Conservation (phyloP, 2,113 vertebrate genomes). For the Pseudorhombus dupliciocellatus region DNA sequence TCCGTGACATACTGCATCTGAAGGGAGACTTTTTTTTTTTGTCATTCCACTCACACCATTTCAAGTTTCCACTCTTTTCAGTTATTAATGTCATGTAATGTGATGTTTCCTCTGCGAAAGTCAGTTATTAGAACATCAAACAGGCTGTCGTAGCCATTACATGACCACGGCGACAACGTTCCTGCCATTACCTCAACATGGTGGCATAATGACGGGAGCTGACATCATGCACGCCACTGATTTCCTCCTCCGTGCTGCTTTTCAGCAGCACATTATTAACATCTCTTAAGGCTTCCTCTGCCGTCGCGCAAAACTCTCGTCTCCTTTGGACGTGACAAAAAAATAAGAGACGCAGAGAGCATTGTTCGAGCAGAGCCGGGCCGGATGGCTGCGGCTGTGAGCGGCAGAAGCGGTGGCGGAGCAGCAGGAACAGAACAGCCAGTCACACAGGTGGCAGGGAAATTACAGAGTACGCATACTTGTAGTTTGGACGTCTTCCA, state of each 20-base stretch:
- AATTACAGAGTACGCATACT: slow-evolving; percentile 69
- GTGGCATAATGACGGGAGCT: slow-evolving; percentile 45
- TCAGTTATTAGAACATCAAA: slow-evolving; percentile 31
- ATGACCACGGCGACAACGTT: slow-evolving; percentile 31
- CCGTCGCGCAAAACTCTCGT: slow-evolving; percentile 9
- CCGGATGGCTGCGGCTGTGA: slow-evolving; percentile 47
- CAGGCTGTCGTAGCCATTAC: slow-evolving; percentile 14
- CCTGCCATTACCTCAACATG: slow-evolving; percentile 59
- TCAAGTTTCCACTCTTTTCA: background rate
- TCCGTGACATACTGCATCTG: background rate
- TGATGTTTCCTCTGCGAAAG: slow-evolving; percentile 36
- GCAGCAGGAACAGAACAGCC: slow-evolving; percentile 37
- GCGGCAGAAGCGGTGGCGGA: background rate
- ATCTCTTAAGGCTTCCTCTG: slow-evolving; percentile 66
- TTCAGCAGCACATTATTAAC: slow-evolving; percentile 76
- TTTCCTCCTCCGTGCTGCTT: slow-evolving; percentile 51
- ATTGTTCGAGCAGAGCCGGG: slow-evolving; percentile 66
- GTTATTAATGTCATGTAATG: background rate
- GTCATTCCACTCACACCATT: background rate
- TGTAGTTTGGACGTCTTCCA: slow-evolving; percentile 69
- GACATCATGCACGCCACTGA: slow-evolving; percentile 65
- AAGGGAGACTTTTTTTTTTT: background rate
- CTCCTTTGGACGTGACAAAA: slow-evolving; percentile 28
- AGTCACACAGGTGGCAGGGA: slow-evolving; percentile 76
- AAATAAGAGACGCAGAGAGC: slow-evolving; percentile 58